Conservation (phyloP, 1,140 invertebrate genomes). For the Tribolium castaneum region DNA sequence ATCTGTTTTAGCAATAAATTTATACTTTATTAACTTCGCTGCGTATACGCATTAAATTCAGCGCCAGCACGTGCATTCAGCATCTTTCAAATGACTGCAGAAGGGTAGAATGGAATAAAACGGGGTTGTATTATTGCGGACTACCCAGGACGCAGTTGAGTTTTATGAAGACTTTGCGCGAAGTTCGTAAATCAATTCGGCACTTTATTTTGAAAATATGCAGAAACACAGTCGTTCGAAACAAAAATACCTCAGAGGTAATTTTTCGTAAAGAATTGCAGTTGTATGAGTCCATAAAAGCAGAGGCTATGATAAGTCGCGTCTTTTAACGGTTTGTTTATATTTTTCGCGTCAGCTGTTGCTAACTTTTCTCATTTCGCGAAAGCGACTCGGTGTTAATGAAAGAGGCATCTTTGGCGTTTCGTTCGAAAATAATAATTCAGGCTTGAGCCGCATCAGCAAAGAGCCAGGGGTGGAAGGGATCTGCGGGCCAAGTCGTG, state of each 20-base stretch:
- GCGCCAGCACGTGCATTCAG: neutral
- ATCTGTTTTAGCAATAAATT: neutral
- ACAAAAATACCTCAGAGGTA: neutral
- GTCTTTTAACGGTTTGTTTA: neutral
- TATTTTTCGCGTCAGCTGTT: neutral
- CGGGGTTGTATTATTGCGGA: neutral
- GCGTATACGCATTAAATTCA: neutral
- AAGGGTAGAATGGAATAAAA: neutral
- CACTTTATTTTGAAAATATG: neutral
- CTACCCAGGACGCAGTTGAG: neutral
- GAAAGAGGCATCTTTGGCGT: constrained; percentile 24
- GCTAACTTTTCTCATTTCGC: neutral
- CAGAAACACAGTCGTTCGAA: neutral
- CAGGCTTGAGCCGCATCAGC: constrained; percentile 22
- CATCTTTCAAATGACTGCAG: neutral
- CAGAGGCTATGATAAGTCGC: neutral
- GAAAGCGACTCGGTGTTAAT: neutral
- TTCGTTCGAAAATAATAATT: constrained; percentile 2
- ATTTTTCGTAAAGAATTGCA: neutral
- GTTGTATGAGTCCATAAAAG: neutral
- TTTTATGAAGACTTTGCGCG: neutral
- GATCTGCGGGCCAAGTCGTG: constrained; percentile 29
- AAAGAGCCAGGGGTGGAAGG: constrained; percentile 14
- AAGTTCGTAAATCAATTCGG: neutral
- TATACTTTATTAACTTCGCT: neutral